These are phyloP conservation scores for Drosophila setifemur DNA, from an alignment of 1,140 invertebrate species.

Conservation along the genomic window DNA sequence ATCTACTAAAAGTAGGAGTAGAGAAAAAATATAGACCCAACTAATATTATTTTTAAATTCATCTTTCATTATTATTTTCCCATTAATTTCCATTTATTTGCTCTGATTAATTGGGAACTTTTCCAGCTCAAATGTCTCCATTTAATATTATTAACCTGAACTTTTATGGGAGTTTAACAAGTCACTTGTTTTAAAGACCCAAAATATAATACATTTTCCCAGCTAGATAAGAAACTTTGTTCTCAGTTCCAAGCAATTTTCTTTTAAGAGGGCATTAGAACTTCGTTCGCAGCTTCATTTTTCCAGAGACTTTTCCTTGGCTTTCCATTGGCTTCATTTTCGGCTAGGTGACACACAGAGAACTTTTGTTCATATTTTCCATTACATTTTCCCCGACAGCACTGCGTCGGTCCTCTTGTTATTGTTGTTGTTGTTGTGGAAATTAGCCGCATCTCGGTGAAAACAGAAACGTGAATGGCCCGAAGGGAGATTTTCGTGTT, in stretches of 20 bases:
- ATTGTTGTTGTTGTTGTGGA: constrained; percentile 34
- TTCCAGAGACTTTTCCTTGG: background rate
- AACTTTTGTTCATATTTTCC: constrained; percentile 45
- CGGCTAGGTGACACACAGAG: constrained; percentile 42
- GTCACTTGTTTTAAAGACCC: no score
- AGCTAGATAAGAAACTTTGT: background rate
- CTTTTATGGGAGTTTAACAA: no score
- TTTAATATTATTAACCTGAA: no score
- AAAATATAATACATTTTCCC: no score
- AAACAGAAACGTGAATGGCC: constrained; percentile 62
- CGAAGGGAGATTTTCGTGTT: constrained; percentile 32
- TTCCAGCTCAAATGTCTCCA: no score
- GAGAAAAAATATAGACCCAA: no score
- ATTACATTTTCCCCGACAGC: constrained; percentile 44
- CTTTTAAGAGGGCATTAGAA: background rate
- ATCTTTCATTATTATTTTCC: no score
- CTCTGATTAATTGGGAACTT: no score
- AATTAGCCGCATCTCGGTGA: constrained; percentile 62
- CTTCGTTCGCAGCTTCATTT: background rate
- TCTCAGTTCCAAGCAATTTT: background rate
- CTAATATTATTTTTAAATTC: no score
- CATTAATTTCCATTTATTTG: no score
- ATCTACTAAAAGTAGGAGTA: no score
- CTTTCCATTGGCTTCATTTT: constrained; percentile 27
- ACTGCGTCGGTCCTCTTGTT: constrained; percentile 20